Percentiles rank a stretch among this genome's conserved stretches.
phyloP scores from a whole-genome alignment of 2,888 invertebrate species.

The Campopleginae sp. region DNA sequence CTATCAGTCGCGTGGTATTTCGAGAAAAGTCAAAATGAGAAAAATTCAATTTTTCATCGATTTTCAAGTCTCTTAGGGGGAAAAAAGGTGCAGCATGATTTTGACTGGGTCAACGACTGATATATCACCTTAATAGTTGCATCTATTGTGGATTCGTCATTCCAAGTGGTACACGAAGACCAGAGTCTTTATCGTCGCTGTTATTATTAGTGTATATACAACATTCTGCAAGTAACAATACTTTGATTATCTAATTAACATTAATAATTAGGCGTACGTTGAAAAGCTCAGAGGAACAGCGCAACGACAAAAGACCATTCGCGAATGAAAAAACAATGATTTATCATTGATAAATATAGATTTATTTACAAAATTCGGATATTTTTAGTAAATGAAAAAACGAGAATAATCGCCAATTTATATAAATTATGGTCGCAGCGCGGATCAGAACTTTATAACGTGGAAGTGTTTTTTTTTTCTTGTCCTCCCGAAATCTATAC shows the following conservation, averaged over 20 bases:
- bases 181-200: constrained; percentile 31
- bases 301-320: constrained; percentile 60
- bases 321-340: constrained; percentile 18
- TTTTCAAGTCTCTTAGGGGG: neutral
- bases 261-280: constrained; percentile 67
- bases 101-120: too few species aligned
- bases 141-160: constrained; percentile 29
- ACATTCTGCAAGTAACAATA: constrained; percentile 61
- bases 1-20: too few species aligned
- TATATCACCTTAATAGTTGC: too few species aligned
- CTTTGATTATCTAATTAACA: constrained; percentile 67
- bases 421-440: constrained; percentile 57
- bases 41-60: neutral
- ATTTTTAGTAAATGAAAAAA: constrained; percentile 29
- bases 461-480: constrained; percentile 57
- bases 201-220: constrained; percentile 49
- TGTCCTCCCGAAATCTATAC: constrained; percentile 36
- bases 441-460: constrained; percentile 65
- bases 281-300: constrained; percentile 69
- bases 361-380: constrained; percentile 30
- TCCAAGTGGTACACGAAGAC: constrained; percentile 9
- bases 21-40: too few species aligned
- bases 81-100: constrained; percentile 3
- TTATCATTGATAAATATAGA: constrained; percentile 15
- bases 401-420: constrained; percentile 34